Percentiles rank a stretch among this genome's conserved stretches.
Evolutionary conservation across 2,113 vertebrate species (phyloP).

Genomic region (Tragulus kanchil): DNA sequence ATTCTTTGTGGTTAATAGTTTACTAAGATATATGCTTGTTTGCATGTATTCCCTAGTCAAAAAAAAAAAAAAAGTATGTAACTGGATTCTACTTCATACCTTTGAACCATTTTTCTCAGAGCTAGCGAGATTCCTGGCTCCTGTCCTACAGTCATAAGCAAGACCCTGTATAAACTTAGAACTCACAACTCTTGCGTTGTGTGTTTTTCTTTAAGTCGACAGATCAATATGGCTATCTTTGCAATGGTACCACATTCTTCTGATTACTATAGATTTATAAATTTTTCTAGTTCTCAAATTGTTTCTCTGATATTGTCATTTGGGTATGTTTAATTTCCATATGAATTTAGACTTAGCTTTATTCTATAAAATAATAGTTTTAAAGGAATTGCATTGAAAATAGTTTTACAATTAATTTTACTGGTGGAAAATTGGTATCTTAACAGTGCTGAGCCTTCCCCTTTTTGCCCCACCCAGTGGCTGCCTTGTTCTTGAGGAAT

Average conservation of each 20-base stretch:
- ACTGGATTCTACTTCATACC: neutral
- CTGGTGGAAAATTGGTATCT: neutral
- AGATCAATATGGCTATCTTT: neutral
- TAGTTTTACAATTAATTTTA: neutral
- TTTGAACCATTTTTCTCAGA: neutral
- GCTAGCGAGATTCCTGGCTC: neutral
- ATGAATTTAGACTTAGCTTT: slow-evolving; percentile 26
- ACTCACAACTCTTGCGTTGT: neutral
- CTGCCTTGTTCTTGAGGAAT: too few species aligned
- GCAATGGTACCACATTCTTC: neutral
- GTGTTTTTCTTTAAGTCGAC: neutral
- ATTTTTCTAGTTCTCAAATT: neutral
- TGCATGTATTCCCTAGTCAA: neutral
- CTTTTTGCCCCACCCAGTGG: too few species aligned
- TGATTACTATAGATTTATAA: neutral
- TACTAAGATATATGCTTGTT: neutral
- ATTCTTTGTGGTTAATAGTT: neutral
- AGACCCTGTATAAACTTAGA: neutral
- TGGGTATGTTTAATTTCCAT: neutral
- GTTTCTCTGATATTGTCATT: neutral
- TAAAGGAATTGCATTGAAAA: neutral
- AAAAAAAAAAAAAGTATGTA: neutral
- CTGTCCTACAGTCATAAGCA: neutral
- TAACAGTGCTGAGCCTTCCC: neutral
- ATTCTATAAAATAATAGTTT: neutral